Percentiles rank a stretch among this genome's conserved stretches.
Evolutionary conservation across 92 coral and sea anemone genomes (phyloP).

Genomic region (Nematostella vectensis): DNA sequence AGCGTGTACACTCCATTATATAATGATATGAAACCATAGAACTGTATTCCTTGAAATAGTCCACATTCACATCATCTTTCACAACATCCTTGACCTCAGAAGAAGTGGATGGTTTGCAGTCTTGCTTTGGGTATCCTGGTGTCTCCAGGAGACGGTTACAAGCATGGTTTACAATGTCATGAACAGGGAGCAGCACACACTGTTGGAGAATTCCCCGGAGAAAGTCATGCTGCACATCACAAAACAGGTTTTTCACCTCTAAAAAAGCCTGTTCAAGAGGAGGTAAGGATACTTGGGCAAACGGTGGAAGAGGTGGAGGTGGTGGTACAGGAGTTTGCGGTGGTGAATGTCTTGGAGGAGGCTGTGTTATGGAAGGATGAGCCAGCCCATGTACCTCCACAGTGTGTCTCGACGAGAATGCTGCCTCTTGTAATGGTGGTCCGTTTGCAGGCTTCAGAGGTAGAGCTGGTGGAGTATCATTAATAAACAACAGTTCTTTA

Average conservation of each 20-base stretch:
- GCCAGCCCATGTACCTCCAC: background rate
- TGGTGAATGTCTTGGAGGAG: background rate
- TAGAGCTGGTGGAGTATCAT: background rate
- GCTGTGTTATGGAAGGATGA: background rate
- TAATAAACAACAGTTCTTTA: background rate
- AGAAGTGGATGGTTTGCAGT: background rate
- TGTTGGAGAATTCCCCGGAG: constrained; percentile 32
- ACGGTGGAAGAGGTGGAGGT: background rate
- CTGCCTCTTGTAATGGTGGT: background rate
- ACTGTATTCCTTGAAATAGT: constrained; percentile 64
- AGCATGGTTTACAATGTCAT: constrained; percentile 33
- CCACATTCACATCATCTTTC: constrained; percentile 8
- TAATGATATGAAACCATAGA: constrained; percentile 14
- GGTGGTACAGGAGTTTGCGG: background rate
- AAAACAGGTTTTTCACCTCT: constrained; percentile 43
- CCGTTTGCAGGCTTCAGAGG: background rate
- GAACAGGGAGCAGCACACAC: constrained; percentile 28
- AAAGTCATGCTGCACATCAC: constrained; percentile 52
- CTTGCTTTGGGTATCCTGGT: constrained; percentile 41
- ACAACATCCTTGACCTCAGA: background rate
- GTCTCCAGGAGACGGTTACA: constrained; percentile 58
- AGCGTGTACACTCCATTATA: constrained; percentile 30
- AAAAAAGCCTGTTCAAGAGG: constrained; percentile 20
- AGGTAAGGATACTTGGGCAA: constrained; percentile 10
- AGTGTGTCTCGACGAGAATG: background rate